A percentile compares a stretch with the other conserved stretches of the same genome.
These are phyloP conservation scores for Rana temporaria DNA, from an alignment of 2,113 vertebrate species.

Conservation along the genomic window DNA sequence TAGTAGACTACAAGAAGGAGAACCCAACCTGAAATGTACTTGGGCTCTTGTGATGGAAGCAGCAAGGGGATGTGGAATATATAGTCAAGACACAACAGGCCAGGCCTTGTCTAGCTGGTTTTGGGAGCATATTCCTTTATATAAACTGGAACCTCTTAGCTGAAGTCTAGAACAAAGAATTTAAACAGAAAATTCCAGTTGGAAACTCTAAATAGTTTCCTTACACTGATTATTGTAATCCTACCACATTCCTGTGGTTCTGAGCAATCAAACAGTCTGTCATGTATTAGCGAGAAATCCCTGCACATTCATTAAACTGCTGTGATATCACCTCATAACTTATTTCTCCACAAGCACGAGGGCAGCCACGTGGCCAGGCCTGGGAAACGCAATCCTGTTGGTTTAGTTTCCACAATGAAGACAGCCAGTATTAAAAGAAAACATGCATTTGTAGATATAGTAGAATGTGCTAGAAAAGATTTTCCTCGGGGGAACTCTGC, in stretches of 20 bases:
- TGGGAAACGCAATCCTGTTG: neutral
- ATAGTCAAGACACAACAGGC: neutral
- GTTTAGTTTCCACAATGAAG: slow-evolving; percentile 1
- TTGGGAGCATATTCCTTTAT: neutral
- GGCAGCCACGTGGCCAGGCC: neutral
- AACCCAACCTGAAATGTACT: no score
- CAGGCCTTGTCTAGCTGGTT: neutral
- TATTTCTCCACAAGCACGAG: neutral
- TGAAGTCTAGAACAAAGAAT: slow-evolving; percentile 1
- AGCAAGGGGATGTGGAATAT: no score
- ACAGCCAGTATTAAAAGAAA: slow-evolving; percentile 21
- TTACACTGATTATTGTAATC: slow-evolving; percentile 41
- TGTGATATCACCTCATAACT: slow-evolving; percentile 46
- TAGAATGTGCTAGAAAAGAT: slow-evolving; percentile 10
- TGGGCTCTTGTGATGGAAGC: no score
- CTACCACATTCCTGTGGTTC: slow-evolving; percentile 34
- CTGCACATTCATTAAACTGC: slow-evolving; percentile 6
- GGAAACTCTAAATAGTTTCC: neutral
- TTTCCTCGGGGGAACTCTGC: neutral
- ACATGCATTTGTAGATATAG: neutral
- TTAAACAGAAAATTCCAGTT: neutral
- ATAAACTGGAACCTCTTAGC: slow-evolving; percentile 2
- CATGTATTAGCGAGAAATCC: slow-evolving; percentile 17
- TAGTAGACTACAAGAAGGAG: no score
- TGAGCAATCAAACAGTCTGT: slow-evolving; percentile 25